phyloP scores from a whole-genome alignment of 2,888 invertebrate genomes.

The Imbricaverruca yamaguchii region DNA sequence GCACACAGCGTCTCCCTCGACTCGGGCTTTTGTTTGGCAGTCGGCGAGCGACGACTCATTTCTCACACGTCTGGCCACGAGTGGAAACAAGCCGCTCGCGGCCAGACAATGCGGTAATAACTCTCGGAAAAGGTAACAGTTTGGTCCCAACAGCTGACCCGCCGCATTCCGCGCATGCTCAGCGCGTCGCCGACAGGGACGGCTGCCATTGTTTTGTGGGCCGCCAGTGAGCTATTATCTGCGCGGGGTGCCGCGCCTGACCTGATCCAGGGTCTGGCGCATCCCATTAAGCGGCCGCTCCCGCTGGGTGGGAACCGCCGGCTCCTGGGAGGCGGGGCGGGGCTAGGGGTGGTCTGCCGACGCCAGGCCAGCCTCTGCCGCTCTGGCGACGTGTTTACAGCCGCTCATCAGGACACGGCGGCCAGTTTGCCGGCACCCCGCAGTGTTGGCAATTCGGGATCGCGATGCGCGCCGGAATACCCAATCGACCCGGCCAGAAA shows the following conservation, averaged over 20 bases:
- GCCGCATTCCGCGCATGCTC: background rate
- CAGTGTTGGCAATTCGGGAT: background rate
- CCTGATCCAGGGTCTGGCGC: background rate
- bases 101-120: background rate
- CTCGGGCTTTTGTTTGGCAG: background rate
- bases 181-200: background rate
- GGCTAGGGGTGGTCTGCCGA: background rate
- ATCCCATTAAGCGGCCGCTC: background rate
- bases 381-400: background rate
- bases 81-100: background rate
- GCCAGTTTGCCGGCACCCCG: background rate
- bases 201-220: background rate
- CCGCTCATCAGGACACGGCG: background rate
- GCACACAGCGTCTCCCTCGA: background rate
- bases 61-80: background rate
- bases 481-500: too few species aligned
- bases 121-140: background rate
- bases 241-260: background rate
- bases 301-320: background rate
- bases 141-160: background rate
- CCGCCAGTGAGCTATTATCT: background rate
- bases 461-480: too few species aligned
- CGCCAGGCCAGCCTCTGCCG: background rate
- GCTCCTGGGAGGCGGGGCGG: background rate
- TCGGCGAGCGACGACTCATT: background rate